Evolutionary conservation across 2,113 vertebrate genomes (phyloP), one percentile per base, ranked within the genome.

Genomic region (Peromyscus leucopus): DNA sequence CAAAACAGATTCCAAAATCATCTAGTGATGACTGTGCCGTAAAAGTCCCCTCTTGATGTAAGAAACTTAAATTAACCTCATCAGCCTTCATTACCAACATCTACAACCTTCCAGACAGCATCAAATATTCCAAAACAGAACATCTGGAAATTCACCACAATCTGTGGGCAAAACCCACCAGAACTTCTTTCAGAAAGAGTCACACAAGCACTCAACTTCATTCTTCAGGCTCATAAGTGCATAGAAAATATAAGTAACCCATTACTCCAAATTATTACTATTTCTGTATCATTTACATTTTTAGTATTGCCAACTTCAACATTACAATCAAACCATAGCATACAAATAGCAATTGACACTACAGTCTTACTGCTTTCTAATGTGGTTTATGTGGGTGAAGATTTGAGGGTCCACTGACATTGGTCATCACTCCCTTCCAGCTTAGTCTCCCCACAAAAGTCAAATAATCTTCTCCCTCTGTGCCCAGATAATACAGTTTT

Each of bases 371-470:
- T 92, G 61, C 19, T 74, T 95, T 88, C 91, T 72, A 93, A 78
- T 36, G 65, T 9, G 63, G 6, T 71, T 76, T n/a, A n/a, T 31
- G 74, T n/a, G 2, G 21, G 10, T 42, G 93, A 93, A 42, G 9
- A 2, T 85, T 69, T 61, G 22, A 33, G 9, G 19, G 78, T 90
- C 72, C 57, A 94, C 91, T 80, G 42, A 36, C 61, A 1, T 85
- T 92, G 42, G n/a, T 74, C 59, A 88, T 92, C 74, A 46, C 46
- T 51, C 90, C 26, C 83, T 61, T 46, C 39, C 4, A 89, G 36
- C 72, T 94, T 22, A 67, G 17, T 96, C 91, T 96, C 74, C 63
- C 42, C 55, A 4, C 65, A 69, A 67, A 94, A 95, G 78, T 63
- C 42, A 91, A 95, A 51, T 65, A 72, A 69, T 83, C 74, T 92